These are phyloP conservation scores for Uloborus diversus DNA, from an alignment of 1,140 invertebrate species.

Conservation along the genomic window DNA sequence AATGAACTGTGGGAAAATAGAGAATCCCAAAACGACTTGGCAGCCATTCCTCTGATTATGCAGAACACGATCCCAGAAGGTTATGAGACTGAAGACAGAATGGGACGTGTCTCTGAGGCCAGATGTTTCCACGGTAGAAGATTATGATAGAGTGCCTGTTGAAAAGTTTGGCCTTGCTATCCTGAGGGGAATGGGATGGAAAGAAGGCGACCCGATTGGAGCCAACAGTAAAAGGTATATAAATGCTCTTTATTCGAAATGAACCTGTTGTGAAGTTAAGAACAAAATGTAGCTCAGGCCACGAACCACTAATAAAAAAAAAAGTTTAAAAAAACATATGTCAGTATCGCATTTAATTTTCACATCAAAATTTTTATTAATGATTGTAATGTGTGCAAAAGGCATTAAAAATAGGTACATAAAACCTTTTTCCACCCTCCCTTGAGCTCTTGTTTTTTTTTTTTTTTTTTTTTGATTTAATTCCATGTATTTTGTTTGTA, in stretches of 20 bases:
- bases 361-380: too few species aligned
- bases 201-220: slow-evolving; percentile 65
- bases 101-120: slow-evolving; percentile 67
- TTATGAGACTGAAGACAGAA: slow-evolving; percentile 68
- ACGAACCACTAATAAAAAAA: neutral
- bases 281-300: neutral
- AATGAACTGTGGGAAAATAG: slow-evolving; percentile 62
- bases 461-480: too few species aligned
- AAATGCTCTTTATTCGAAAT: neutral
- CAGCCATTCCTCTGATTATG: slow-evolving; percentile 66
- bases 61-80: slow-evolving; percentile 68
- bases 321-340: neutral
- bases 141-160: slow-evolving; percentile 91
- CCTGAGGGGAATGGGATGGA: slow-evolving; percentile 95
- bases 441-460: neutral
- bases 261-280: neutral
- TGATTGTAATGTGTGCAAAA: too few species aligned
- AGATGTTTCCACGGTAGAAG: slow-evolving; percentile 72
- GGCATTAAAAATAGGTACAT: too few species aligned
- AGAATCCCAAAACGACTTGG: slow-evolving; percentile 59
- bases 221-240: slow-evolving; percentile 47
- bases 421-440: too few species aligned
- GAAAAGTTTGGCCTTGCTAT: slow-evolving; percentile 89
- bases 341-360: too few species aligned
- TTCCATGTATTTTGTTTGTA: too few species aligned